Base-by-base conservation (phyloP, 2,888 invertebrate genomes). In the Epirrhoe alternata region DNA sequence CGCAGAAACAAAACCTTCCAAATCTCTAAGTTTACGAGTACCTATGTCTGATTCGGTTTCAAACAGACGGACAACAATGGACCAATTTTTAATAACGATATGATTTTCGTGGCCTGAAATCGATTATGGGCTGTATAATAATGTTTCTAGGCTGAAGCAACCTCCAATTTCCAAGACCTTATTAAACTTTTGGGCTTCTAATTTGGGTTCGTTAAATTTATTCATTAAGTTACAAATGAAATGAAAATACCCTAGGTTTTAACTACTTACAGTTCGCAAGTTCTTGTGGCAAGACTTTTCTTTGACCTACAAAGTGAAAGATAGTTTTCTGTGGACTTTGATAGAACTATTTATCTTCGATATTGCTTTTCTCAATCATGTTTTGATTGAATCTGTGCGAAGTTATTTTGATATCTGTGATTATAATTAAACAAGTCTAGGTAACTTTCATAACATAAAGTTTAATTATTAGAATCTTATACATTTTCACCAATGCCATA, bases 171-270 rank as follows among this genome's bases (percentile, higher is more conserved):
- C 24, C 24, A 24, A 24, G 24, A 24, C 24, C 55, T 30, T 30
- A n/a, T 30, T 5, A 30, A 56, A 31, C 45, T 56, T 56, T 14
- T 38, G 24, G 24, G 45, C 55, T 7, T 56, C 45, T 56, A 56
- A 56, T 55, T 54, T 38, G 5, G 7, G 33, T 10, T 12, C 17
- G 54, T 54, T 10, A 10, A 54, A 38, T 54, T 38, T 30, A 56
- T 30, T 57, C 50, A 35, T 12, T 4, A 12, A 42, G 16, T 58
- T 24, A 38, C 31, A 30, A 60, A 52, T 52, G 16, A 45, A 60
- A 53, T 8, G 30, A 12, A 45, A 53, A 61, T 42, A 55, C 35
- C 38, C 61, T 6, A 17, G 38, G 12, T 16, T 54, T 45, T n/a
- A 17, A 24, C 54, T 42, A 42, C 35, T 33, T 33, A 42, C 5